Percentiles rank a stretch among this genome's conserved stretches.
phyloP scores from a whole-genome alignment of 2,888 invertebrate genomes.

The Panzeria rudis region DNA sequence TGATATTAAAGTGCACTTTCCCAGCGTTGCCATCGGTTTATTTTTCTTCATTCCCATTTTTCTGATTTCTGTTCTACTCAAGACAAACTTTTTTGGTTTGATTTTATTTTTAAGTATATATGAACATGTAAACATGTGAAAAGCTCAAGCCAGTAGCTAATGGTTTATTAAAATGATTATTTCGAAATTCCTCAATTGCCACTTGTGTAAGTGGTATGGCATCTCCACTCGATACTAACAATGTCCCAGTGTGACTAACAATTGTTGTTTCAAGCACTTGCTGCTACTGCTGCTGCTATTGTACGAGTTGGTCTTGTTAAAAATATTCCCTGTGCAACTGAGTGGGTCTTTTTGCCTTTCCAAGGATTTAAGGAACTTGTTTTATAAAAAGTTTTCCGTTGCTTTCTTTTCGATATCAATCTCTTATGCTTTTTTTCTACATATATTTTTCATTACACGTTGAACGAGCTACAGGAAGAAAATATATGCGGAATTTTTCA shows the following conservation, averaged over 20 bases:
- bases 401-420: conserved; percentile 60
- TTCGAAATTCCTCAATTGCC: background rate
- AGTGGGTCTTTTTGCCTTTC: conserved; percentile 26
- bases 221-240: conserved; percentile 2
- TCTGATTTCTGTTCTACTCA: too few relatives aligned
- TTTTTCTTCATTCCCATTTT: too few relatives aligned
- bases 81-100: too few relatives aligned
- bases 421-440: conserved; percentile 47
- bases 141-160: too few relatives aligned
- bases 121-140: too few relatives aligned
- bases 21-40: too few relatives aligned
- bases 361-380: conserved; percentile 63
- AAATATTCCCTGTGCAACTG: conserved; percentile 50
- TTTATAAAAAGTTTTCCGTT: conserved; percentile 65
- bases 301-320: conserved; percentile 40
- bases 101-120: too few relatives aligned
- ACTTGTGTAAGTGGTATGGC: conserved; percentile 1
- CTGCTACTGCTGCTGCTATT: conserved; percentile 4
- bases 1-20: too few relatives aligned
- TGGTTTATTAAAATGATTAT: too few relatives aligned
- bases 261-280: conserved; percentile 46
- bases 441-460: conserved; percentile 24
- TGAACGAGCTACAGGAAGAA: conserved; percentile 44
- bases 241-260: conserved; percentile 27
- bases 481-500: conserved; percentile 65